Base-by-base conservation (phyloP, 2,888 invertebrate genomes). In the Vannuccia rotundouncinata region DNA sequence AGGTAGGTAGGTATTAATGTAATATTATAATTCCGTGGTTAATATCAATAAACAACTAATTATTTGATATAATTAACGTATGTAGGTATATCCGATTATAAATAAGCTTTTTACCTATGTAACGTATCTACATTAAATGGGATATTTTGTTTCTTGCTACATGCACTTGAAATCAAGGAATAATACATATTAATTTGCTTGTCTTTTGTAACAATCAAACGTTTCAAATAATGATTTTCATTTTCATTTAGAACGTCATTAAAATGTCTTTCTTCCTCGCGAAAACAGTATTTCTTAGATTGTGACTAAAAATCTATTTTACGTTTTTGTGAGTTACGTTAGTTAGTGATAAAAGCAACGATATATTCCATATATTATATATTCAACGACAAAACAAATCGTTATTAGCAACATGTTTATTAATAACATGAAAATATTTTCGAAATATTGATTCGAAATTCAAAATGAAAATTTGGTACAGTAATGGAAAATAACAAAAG, bases 311-410 rank as follows among this genome's bases (percentile, higher is more conserved):
- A 25, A 25, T 73, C 10, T 13, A 73, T 27, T 27, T 73, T 13
- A 22, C 25, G 73, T 27, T 73, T 73, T 73, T 73, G 73, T 73
- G 5, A 73, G 73, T 22, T 73, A 73, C 2, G 73, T 73, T 73
- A 13, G 73, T 45, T 45, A 45, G 45, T 45, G 5, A 45, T 45
- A 45, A 45, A 45, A 45, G 45, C 45, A 45, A 17, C 45, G 17
- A 45, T 10, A 10, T 45, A 45, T 17, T 45, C n/a, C n/a, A n/a
- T n/a, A n/a, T n/a, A n/a, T n/a, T n/a, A n/a, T n/a, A n/a, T n/a
- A n/a, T n/a, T n/a, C n/a, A n/a, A n/a, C n/a, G n/a, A n/a, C n/a
- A n/a, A n/a, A n/a, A n/a, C n/a, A n/a, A n/a, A n/a, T n/a, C n/a
- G n/a, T n/a, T n/a, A n/a, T n/a, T n/a, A n/a, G n/a, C n/a, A n/a